These are phyloP conservation scores for Drosophila greeni DNA, from an alignment of 2,888 invertebrate species.

Conservation along the genomic window DNA sequence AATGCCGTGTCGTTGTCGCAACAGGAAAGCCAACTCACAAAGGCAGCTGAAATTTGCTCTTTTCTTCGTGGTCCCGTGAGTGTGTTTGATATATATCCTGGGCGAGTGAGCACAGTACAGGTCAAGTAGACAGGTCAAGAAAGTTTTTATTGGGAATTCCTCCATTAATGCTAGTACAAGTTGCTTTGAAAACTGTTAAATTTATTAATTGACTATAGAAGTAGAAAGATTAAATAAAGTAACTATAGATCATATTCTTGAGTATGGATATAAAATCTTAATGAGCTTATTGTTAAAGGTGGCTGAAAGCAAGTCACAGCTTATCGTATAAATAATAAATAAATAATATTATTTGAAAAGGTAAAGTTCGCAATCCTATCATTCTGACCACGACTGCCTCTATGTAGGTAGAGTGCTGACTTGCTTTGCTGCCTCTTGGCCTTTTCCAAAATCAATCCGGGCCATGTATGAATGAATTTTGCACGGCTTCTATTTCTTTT, in stretches of 20 bases:
- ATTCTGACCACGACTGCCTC: neutral
- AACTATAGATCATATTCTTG: neutral
- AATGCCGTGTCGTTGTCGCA: conserved; percentile 67
- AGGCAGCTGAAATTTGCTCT: conserved; percentile 61
- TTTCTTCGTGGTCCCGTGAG: conserved; percentile 25
- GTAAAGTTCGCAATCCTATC: neutral
- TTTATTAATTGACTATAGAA: neutral
- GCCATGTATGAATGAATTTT: conserved; percentile 62
- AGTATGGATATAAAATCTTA: neutral
- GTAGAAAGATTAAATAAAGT: no score
- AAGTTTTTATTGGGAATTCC: neutral
- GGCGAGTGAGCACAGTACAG: neutral
- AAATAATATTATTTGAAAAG: neutral
- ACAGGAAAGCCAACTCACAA: conserved; percentile 60
- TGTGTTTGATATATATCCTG: conserved; percentile 38
- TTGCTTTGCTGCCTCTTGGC: conserved; percentile 29
- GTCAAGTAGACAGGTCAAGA: no score
- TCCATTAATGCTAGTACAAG: neutral
- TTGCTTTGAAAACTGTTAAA: neutral
- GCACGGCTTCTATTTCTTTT: conserved; percentile 67
- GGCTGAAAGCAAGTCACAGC: no score
- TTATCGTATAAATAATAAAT: no score
- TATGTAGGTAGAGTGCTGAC: conserved; percentile 17
- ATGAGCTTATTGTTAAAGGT: no score
- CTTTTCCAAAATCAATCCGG: conserved; percentile 64